Percentiles rank a stretch among this genome's conserved stretches.
Evolutionary conservation across 2,888 invertebrate species (phyloP).

Genomic region (Tyria jacobaeae): DNA sequence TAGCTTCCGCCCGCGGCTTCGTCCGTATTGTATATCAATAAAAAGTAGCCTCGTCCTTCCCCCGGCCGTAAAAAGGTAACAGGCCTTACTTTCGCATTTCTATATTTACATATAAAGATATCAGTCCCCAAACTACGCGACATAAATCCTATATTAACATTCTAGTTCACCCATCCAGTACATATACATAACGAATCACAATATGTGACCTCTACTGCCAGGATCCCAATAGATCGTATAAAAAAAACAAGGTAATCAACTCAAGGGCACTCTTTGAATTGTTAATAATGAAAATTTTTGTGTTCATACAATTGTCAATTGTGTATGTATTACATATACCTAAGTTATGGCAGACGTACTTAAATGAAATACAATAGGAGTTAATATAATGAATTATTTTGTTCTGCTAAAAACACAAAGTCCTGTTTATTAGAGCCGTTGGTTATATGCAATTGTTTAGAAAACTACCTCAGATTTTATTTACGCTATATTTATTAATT

Average conservation of each 20-base stretch:
- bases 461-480: no score
- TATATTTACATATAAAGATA: no score
- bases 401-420: neutral
- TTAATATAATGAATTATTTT: neutral
- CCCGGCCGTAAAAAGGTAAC: no score
- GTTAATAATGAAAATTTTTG: constrained; percentile 7
- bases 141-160: neutral
- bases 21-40: no score
- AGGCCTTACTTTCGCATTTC: no score
- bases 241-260: constrained; percentile 8
- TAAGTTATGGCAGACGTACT: neutral
- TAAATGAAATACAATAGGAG: neutral
- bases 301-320: neutral
- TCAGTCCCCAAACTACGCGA: no score
- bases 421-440: no score
- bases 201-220: neutral
- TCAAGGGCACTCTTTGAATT: neutral
- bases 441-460: no score
- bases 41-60: no score
- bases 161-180: neutral
- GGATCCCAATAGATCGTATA: neutral
- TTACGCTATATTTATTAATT: no score
- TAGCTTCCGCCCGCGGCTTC: no score
- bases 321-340: constrained; percentile 26
- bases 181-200: neutral